phyloP scores from a whole-genome alignment of 2,888 invertebrate species.

The Zhuqinia jingwanae region DNA sequence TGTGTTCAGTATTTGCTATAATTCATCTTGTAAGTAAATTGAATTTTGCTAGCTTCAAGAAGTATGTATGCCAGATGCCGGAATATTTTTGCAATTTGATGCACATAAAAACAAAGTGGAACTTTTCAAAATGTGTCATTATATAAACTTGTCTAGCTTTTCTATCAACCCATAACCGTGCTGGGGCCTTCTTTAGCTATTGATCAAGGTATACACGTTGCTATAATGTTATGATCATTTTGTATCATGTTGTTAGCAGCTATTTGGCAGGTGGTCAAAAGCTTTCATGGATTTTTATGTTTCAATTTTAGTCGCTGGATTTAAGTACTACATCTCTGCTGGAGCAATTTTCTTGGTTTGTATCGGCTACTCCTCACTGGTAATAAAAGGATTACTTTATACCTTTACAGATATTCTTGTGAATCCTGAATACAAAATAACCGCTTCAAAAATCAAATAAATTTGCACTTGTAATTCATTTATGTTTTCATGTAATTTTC shows the following conservation, averaged over 20 bases:
- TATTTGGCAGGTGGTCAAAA: too few species aligned
- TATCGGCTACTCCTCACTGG: conserved; percentile 73
- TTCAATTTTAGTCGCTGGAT: conserved; percentile 71
- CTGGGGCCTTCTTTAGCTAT: conserved; percentile 72
- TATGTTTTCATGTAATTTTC: background rate
- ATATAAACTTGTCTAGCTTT: conserved; percentile 47
- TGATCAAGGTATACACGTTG: conserved; percentile 70
- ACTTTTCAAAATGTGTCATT: background rate
- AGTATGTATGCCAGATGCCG: too few species aligned
- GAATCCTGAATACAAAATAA: too few species aligned
- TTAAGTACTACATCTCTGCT: conserved; percentile 70
- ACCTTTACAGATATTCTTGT: too few species aligned
- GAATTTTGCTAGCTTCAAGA: background rate
- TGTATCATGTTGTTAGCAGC: too few species aligned
- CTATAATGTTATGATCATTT: too few species aligned
- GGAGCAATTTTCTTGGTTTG: conserved; percentile 76
- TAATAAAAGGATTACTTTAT: background rate
- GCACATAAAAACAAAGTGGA: too few species aligned
- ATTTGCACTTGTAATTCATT: background rate
- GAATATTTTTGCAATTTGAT: too few species aligned
- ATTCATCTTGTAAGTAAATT: conserved; percentile 70
- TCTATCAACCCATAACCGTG: conserved; percentile 74
- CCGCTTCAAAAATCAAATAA: background rate
- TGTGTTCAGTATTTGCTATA: conserved; percentile 68
- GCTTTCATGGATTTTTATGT: background rate